These are phyloP conservation scores for Drosophila yakuba DNA, from an alignment of 1,140 invertebrate species.

Conservation along the genomic window DNA sequence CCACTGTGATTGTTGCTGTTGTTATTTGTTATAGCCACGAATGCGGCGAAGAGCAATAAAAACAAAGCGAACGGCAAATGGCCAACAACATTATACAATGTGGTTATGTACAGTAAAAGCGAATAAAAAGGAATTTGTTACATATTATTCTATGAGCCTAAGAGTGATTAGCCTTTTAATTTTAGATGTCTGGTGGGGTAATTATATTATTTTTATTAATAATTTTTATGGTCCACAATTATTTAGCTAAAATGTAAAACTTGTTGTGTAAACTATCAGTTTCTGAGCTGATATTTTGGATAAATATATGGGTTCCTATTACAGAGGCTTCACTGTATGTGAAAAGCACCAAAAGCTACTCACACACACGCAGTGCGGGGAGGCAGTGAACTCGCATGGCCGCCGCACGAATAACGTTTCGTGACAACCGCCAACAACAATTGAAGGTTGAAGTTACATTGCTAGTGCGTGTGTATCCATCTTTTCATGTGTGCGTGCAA, in stretches of 20 bases:
- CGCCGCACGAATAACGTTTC: slow-evolving; percentile 81
- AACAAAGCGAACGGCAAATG: slow-evolving; percentile 70
- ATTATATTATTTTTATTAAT: too few relatives aligned
- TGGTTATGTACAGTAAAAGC: slow-evolving; percentile 37
- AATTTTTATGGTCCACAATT: too few relatives aligned
- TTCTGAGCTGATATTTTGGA: too few relatives aligned
- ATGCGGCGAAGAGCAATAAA: slow-evolving; percentile 64
- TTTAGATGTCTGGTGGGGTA: too few relatives aligned
- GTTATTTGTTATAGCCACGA: slow-evolving; percentile 54
- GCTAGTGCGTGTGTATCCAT: slow-evolving; percentile 47
- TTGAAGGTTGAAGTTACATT: slow-evolving; percentile 82
- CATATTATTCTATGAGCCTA: too few relatives aligned
- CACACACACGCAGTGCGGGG: slow-evolving; percentile 44
- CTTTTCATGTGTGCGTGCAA: slow-evolving; percentile 70
- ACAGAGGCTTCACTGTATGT: slow-evolving; percentile 39
- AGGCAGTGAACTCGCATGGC: slow-evolving; percentile 81
- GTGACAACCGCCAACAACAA: slow-evolving; percentile 75
- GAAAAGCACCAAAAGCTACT: slow-evolving; percentile 71
- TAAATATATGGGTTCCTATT: too few relatives aligned
- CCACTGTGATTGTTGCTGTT: slow-evolving; percentile 51
- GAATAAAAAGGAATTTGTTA: background rate
- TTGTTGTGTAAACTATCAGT: too few relatives aligned
- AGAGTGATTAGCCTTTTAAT: background rate
- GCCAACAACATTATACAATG: slow-evolving; percentile 53
- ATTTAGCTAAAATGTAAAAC: too few relatives aligned